Evolutionary conservation across 2,888 invertebrate genomes (phyloP).

Genomic region (Microplitis deprimator): DNA sequence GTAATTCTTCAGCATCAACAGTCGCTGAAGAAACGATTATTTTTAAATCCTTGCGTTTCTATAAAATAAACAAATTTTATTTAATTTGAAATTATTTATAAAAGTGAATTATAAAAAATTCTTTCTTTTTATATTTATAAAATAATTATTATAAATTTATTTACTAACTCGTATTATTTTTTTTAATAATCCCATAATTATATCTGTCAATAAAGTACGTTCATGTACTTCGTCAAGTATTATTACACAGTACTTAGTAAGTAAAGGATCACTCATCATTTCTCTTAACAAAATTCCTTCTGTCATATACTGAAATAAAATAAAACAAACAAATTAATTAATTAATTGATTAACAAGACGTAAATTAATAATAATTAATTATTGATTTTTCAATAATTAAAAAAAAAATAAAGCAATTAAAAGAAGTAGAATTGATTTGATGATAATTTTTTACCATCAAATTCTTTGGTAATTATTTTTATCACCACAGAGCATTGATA

Average conservation of each 20-base stretch:
- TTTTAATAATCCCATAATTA: conserved; percentile 92
- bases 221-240: conserved; percentile 98
- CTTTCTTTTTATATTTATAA: not conserved
- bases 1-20: conserved; percentile 90
- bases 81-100: not conserved
- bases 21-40: conserved; percentile 96
- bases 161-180: conserved; percentile 84
- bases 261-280: conserved; percentile 94
- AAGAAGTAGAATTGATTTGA: no score
- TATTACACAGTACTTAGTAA: conserved; percentile 89
- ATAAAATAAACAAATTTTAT: conserved; percentile 48
- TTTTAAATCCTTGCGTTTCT: conserved; percentile 86
- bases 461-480: no score
- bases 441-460: no score
- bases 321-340: not conserved
- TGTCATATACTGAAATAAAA: conserved; percentile 86
- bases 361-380: no score
- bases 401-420: no score
- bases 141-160: conserved; percentile 29
- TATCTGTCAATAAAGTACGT: conserved; percentile 92
- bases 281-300: conserved; percentile 96
- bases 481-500: no score
- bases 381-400: no score
- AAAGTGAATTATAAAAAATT: conserved; percentile 10
- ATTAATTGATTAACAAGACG: no score